Evolutionary conservation across 2,888 invertebrate species (phyloP).

Genomic region (Mimachlamys varia): DNA sequence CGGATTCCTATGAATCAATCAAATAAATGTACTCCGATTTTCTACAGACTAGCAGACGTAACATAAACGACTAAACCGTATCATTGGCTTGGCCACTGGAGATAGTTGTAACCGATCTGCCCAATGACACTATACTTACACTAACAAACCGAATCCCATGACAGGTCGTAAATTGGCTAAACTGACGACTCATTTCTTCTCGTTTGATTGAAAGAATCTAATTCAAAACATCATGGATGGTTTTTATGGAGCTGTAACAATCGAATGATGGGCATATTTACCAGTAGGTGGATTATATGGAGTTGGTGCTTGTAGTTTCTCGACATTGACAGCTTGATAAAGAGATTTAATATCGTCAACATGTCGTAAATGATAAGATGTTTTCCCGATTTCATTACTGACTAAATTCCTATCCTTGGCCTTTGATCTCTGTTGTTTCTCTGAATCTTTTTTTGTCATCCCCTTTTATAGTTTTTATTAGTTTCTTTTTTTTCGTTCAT

Average conservation of each 20-base stretch:
- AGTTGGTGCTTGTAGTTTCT: background rate
- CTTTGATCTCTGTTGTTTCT: background rate
- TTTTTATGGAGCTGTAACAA: background rate
- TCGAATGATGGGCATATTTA: background rate
- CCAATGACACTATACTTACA: background rate
- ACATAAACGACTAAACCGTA: background rate
- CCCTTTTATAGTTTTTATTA: background rate
- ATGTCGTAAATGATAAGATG: background rate
- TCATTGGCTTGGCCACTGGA: background rate
- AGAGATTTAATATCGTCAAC: background rate
- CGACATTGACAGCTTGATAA: background rate
- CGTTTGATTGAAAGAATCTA: slow-evolving; percentile 31
- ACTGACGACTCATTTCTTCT: background rate
- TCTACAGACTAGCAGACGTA: background rate
- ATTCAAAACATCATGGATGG: background rate
- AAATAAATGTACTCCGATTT: slow-evolving; percentile 25
- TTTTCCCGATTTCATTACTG: background rate
- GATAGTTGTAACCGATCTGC: background rate
- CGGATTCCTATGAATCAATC: slow-evolving; percentile 48
- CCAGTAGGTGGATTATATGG: background rate
- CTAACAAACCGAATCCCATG: background rate
- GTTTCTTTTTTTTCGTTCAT: background rate
- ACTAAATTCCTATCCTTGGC: background rate
- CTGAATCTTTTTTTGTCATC: background rate
- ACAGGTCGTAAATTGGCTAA: slow-evolving; percentile 27